Evolutionary conservation across 2,797 vertebrate genomes (phyloP), one percentile per base, ranked within the genome.

Genomic region (Esox masquinongy): DNA sequence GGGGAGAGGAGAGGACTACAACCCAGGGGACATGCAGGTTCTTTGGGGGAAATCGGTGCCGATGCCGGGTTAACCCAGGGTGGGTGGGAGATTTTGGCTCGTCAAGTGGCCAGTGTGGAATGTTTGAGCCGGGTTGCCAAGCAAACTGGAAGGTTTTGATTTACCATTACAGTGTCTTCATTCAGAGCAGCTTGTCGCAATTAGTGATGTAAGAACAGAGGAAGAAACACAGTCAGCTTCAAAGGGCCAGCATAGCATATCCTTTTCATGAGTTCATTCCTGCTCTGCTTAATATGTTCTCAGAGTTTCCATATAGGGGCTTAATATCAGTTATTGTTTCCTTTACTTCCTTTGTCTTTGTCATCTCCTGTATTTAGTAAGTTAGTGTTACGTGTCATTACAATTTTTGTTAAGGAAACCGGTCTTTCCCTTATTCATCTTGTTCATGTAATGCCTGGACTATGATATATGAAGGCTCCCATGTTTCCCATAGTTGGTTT

Each of bases 121-220:
- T 91, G 89, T 92, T 93, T 92, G 73, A 80, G 82, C 72, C 73
- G 15, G 90, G 43, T 91, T 92, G 91, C 92, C 86, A 89, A 84
- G 91, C 85, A 79, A 89, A 90, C 77, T 85, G 88, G 89, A 91
- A 91, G 88, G 90, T 91, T 94, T 92, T 92, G 91, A 93, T 95
- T 92, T 94, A 84, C 76, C 80, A 77, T 86, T 82, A 87, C 83
- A 82, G 88, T 82, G 83, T 67, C 64, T 67, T 31, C 31, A 29
- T 79, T 74, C 56, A 19, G 73, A 90, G 88, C 93, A 94, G 91
- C 93, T 94, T 95, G 94, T 94, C 88, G 85, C 90, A 94, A 93
- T 94, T 94, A 94, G 91, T 91, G 91, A 93, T 92, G 93, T 94
- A 93, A 93, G 88, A 73, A 89, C 85, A 91, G 85, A 91, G 92